phyloP scores from a whole-genome alignment of 1,140 invertebrate species.

The Drosophila lacertosa region DNA sequence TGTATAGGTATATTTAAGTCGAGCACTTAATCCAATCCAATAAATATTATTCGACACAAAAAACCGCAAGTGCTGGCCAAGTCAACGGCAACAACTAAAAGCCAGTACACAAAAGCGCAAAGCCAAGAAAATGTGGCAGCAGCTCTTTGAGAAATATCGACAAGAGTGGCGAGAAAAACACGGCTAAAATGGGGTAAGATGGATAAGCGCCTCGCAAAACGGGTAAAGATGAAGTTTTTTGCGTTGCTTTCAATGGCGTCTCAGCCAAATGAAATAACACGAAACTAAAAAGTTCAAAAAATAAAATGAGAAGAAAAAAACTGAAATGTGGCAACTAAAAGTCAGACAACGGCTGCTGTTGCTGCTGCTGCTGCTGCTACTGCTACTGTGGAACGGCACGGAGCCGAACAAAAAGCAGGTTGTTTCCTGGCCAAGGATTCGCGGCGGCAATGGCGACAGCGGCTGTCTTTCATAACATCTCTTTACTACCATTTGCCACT shows the following conservation, averaged over 20 bases:
- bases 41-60: background rate
- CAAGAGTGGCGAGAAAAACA: conserved; percentile 58
- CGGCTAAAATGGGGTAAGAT: conserved; percentile 68
- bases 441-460: conserved; percentile 19
- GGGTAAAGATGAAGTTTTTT: conserved; percentile 65
- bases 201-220: conserved; percentile 70
- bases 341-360: conserved; percentile 39
- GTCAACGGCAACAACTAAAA: conserved; percentile 31
- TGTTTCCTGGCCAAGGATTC: conserved; percentile 14
- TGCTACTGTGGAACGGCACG: conserved; percentile 15
- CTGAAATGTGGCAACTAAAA: conserved; percentile 42
- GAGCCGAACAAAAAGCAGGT: conserved; percentile 16
- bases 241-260: conserved; percentile 25
- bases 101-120: conserved; percentile 19
- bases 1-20: conserved; percentile 18
- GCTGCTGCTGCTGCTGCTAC: conserved; percentile 31
- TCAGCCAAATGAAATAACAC: conserved; percentile 29
- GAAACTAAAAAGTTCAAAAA: conserved; percentile 4
- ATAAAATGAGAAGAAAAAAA: background rate
- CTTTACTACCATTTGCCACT: conserved; percentile 32
- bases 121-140: conserved; percentile 61
- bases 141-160: conserved; percentile 60
- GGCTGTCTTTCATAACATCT: conserved; percentile 48
- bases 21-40: background rate
- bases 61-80: conserved; percentile 6